A percentile compares a stretch with the other conserved stretches of the same genome.
Evolutionary conservation across 2,797 vertebrate species (phyloP).

Genomic region (Eulemur rubriventer): DNA sequence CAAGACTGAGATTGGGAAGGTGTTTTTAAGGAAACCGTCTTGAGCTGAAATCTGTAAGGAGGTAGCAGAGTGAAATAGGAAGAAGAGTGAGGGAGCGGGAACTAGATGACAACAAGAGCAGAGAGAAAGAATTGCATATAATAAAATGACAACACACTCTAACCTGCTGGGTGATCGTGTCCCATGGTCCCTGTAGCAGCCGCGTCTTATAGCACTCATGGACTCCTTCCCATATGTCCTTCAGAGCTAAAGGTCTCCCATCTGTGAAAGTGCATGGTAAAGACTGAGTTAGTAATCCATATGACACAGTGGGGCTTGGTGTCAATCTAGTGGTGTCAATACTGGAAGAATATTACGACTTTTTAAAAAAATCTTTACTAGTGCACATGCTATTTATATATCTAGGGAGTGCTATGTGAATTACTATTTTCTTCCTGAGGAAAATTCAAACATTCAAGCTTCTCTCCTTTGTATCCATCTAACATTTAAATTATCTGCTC

Average conservation of each 20-base stretch:
- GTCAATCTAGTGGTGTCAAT: neutral
- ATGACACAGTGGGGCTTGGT: neutral
- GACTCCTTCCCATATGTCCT: slow-evolving; percentile 92
- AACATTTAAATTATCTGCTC: slow-evolving; percentile 29
- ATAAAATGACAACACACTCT: slow-evolving; percentile 50
- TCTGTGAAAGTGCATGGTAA: slow-evolving; percentile 81
- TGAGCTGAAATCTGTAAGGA: neutral
- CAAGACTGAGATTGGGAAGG: neutral
- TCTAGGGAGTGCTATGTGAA: neutral
- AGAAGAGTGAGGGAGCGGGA: neutral
- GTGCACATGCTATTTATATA: neutral
- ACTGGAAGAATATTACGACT: neutral
- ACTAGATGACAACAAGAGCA: neutral
- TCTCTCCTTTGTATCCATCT: slow-evolving; percentile 14
- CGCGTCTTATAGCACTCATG: slow-evolving; percentile 89
- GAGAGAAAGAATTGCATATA: neutral
- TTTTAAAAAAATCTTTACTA: slow-evolving; percentile 5
- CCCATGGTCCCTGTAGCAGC: slow-evolving; percentile 90
- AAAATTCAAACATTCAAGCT: slow-evolving; percentile 18
- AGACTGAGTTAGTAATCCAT: neutral
- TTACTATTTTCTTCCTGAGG: neutral
- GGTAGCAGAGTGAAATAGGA: neutral
- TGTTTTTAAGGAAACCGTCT: neutral
- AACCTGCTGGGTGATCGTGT: slow-evolving; percentile 95
- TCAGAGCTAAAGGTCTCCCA: slow-evolving; percentile 90